Percentiles rank a stretch among this genome's conserved stretches.
Evolutionary conservation across 2,888 invertebrate genomes (phyloP).

Genomic region (Nipponacmea schrenckii): DNA sequence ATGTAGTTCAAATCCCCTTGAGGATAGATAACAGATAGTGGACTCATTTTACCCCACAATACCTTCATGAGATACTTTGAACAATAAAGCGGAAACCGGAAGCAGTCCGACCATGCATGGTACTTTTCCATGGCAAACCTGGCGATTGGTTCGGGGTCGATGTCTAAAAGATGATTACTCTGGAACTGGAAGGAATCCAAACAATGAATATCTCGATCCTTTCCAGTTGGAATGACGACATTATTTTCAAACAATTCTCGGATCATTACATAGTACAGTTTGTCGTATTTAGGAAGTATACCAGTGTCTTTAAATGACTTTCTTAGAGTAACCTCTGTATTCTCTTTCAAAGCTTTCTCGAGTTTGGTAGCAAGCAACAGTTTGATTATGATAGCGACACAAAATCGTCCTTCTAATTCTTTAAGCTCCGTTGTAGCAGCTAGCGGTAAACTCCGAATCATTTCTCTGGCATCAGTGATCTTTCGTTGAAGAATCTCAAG

Average conservation of each 20-base stretch:
- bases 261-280: background rate
- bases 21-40: background rate
- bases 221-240: background rate
- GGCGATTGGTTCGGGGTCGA: background rate
- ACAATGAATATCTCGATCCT: background rate
- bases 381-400: background rate
- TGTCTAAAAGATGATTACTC: background rate
- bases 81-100: constrained; percentile 1
- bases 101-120: background rate
- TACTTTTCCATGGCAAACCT: background rate
- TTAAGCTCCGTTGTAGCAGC: background rate
- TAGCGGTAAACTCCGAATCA: background rate
- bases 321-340: background rate
- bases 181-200: background rate
- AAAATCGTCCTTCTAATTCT: background rate
- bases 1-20: background rate
- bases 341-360: background rate
- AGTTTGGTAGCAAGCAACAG: background rate
- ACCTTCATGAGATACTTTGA: background rate
- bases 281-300: background rate
- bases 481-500: background rate
- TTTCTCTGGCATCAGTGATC: background rate
- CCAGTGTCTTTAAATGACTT: background rate
- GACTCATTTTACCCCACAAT: background rate
- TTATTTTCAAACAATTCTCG: background rate